A percentile compares a stretch with the other conserved stretches of the same genome.
Evolutionary conservation across 2,888 invertebrate species (phyloP).

Genomic region (Prenolepis imparis): DNA sequence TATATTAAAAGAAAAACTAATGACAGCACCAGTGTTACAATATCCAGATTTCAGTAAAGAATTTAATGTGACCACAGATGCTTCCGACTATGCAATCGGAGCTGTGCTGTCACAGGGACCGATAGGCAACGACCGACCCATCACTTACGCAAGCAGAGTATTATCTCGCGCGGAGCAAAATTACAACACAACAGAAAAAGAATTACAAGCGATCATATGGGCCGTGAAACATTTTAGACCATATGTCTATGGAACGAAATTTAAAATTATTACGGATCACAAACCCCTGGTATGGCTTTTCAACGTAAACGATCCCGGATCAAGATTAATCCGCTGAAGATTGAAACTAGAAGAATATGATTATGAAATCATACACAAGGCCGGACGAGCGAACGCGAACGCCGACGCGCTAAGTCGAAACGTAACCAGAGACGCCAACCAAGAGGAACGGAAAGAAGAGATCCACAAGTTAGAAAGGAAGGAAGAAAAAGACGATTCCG

Average conservation of each 20-base stretch:
- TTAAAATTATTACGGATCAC: neutral
- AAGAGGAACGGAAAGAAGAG: neutral
- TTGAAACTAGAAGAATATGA: neutral
- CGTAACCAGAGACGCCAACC: neutral
- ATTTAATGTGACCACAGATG: neutral
- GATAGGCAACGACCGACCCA: neutral
- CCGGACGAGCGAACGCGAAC: neutral
- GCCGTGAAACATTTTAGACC: neutral
- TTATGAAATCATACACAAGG: neutral
- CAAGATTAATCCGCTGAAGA: neutral
- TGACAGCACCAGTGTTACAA: too few species aligned
- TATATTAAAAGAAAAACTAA: neutral
- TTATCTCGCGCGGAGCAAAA: neutral
- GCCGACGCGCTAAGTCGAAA: neutral
- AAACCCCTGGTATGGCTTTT: neutral
- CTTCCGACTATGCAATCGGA: neutral
- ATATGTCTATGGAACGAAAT: neutral
- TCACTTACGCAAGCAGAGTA: neutral
- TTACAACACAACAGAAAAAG: neutral
- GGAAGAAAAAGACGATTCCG: too few species aligned
- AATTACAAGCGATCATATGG: neutral
- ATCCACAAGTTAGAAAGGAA: too few species aligned
- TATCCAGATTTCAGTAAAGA: neutral
- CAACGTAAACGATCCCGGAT: neutral
- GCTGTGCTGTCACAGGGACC: neutral